Evolutionary conservation across 2,113 vertebrate genomes (phyloP).

Genomic region (Catharus minimus): DNA sequence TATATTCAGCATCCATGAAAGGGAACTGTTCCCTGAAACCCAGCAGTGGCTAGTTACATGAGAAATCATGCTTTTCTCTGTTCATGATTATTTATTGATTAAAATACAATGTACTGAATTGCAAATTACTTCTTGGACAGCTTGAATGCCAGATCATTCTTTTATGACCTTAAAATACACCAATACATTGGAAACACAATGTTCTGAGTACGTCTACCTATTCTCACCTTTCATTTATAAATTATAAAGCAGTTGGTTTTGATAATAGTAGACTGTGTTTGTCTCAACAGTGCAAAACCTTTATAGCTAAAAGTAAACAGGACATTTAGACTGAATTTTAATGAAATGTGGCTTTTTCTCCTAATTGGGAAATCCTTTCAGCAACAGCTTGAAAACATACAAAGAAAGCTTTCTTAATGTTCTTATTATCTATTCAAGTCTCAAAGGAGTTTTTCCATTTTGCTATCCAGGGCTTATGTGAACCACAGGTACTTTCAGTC

Average conservation of each 20-base stretch:
- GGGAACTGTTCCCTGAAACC: not conserved
- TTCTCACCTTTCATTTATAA: not conserved
- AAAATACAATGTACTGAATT: not conserved
- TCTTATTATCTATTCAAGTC: conserved; percentile 11
- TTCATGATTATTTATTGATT: conserved; percentile 25
- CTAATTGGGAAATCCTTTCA: not conserved
- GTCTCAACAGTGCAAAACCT: not conserved
- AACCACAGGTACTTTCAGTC: not conserved
- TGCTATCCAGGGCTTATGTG: conserved; percentile 10
- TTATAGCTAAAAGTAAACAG: not conserved
- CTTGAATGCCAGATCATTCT: not conserved
- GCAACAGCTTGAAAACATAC: not conserved
- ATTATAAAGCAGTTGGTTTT: not conserved
- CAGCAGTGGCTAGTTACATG: not conserved
- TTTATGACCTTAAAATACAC: not conserved
- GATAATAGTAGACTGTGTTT: not conserved
- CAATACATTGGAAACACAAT: not conserved
- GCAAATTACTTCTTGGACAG: not conserved
- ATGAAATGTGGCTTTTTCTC: not conserved
- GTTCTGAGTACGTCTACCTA: not conserved
- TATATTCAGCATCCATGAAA: not conserved
- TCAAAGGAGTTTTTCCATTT: not conserved
- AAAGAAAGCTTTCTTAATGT: not conserved
- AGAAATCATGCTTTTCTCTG: not conserved
- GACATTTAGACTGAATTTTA: not conserved